Conservation (phyloP, 2,113 vertebrate species). For the Hippocampus guttulatus region DNA sequence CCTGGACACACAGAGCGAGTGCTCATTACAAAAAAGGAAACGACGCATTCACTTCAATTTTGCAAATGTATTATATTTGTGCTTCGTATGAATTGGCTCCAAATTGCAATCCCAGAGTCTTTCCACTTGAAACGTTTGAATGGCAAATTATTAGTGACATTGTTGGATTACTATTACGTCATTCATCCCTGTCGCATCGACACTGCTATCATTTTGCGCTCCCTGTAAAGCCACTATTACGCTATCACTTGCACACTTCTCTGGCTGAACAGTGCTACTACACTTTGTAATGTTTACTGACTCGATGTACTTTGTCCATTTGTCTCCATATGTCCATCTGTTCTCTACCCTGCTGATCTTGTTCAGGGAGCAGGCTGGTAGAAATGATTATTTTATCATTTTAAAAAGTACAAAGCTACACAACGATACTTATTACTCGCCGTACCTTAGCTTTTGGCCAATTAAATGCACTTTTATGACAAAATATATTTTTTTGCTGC, state of each 20-base stretch:
- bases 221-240: not conserved
- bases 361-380: too few species aligned
- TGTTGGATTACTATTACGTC: not conserved
- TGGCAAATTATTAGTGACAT: not conserved
- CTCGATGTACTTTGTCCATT: too few species aligned
- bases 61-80: not conserved
- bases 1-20: slow-evolving; percentile 65
- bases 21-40: not conserved
- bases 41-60: not conserved
- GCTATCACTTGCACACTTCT: not conserved
- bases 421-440: too few species aligned
- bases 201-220: not conserved
- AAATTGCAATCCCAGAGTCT: not conserved
- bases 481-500: too few species aligned
- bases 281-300: not conserved
- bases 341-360: not conserved
- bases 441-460: too few species aligned
- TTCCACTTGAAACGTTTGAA: not conserved
- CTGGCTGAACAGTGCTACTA: not conserved
- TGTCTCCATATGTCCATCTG: too few species aligned
- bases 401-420: too few species aligned
- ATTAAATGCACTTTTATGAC: too few species aligned
- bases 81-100: not conserved
- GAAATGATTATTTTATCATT: not conserved
- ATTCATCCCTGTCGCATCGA: not conserved